Evolutionary conservation across 2,797 vertebrate species (phyloP).

Genomic region (Bradypodion pumilum): DNA sequence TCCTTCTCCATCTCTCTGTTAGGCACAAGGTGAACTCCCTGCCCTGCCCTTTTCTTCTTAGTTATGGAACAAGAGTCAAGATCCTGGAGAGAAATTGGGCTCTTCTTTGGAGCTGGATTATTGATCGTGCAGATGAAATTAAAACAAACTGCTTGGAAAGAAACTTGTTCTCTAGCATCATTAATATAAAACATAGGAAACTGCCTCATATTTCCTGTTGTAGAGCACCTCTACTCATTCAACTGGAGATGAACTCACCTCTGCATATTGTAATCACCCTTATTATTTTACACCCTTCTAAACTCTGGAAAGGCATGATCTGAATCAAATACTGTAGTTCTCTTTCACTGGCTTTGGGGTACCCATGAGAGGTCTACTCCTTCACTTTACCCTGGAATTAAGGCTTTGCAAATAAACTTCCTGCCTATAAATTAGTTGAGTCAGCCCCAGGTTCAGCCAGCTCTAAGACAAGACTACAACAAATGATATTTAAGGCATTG

Average conservation of each 20-base stretch:
- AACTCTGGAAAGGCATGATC: neutral
- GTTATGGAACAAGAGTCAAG: neutral
- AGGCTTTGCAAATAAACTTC: neutral
- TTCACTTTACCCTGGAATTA: neutral
- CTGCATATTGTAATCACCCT: neutral
- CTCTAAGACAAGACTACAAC: neutral
- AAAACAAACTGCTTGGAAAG: constrained; percentile 18
- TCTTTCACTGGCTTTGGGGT: neutral
- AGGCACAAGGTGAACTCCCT: neutral
- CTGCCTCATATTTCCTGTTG: neutral
- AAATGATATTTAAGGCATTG: neutral
- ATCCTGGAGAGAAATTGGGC: neutral
- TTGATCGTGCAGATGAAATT: constrained; percentile 4
- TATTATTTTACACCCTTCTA: neutral
- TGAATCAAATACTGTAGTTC: neutral
- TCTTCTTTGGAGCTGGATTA: neutral
- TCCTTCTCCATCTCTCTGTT: too few relatives aligned
- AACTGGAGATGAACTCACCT: neutral
- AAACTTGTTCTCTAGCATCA: neutral
- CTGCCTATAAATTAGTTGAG: neutral
- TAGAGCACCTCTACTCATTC: neutral
- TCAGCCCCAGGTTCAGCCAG: neutral
- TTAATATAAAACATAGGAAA: neutral
- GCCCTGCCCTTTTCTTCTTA: neutral
- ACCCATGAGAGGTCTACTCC: neutral